phyloP scores from a whole-genome alignment of 2,113 vertebrate species.

The Himantopus leucocephalus region DNA sequence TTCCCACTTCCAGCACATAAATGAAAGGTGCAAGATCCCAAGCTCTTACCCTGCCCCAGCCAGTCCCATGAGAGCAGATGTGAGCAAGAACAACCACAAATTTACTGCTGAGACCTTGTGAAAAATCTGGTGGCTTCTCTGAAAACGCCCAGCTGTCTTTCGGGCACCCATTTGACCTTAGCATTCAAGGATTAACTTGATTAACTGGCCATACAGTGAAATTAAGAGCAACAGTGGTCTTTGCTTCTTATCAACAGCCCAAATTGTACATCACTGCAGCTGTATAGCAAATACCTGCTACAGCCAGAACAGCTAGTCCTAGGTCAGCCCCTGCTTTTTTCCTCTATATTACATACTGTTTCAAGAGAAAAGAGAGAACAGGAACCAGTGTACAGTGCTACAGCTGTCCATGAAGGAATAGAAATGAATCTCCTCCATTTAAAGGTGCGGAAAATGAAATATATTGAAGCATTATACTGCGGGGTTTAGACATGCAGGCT shows the following conservation, averaged over 20 bases:
- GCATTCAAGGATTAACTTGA: not conserved
- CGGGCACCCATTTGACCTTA: not conserved
- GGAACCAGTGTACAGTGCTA: not conserved
- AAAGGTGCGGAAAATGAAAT: not conserved
- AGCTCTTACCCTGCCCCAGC: not conserved
- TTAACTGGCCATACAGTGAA: not conserved
- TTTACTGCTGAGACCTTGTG: not conserved
- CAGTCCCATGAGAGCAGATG: not conserved
- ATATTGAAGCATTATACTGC: not conserved
- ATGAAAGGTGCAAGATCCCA: not conserved
- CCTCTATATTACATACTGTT: not conserved
- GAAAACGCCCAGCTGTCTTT: not conserved
- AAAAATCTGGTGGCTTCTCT: not conserved
- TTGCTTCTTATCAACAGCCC: not conserved
- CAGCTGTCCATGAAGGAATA: not conserved
- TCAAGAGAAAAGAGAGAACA: not conserved
- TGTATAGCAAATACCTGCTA: not conserved
- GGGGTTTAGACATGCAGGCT: not conserved
- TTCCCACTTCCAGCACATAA: not conserved
- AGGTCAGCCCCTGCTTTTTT: not conserved
- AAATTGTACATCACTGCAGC: not conserved
- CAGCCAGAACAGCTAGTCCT: not conserved
- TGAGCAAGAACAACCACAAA: not conserved
- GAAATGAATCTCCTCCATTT: not conserved
- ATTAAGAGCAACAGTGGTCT: not conserved